phyloP scores from a whole-genome alignment of 2,888 invertebrate species.

The Drosophila kambysellisi region DNA sequence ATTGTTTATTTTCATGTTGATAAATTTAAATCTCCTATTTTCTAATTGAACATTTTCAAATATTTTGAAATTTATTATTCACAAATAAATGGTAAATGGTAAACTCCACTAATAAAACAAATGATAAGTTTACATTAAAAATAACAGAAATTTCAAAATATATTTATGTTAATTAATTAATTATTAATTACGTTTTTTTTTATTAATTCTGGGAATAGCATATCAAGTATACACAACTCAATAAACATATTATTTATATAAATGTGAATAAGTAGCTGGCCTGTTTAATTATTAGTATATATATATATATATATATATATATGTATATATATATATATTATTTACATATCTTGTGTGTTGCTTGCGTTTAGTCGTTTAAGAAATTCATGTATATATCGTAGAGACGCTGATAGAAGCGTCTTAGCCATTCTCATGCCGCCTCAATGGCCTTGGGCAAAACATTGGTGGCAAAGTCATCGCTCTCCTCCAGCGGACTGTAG shows the following conservation, averaged over 20 bases:
- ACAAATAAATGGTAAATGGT: not conserved
- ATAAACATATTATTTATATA: not conserved
- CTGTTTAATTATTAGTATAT: not conserved
- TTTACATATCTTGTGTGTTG: not conserved
- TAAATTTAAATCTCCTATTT: not conserved
- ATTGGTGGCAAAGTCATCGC: constrained; percentile 46
- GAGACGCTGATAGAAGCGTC: constrained; percentile 75
- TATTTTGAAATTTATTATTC: not conserved
- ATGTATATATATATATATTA: not conserved
- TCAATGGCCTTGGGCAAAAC: constrained; percentile 58
- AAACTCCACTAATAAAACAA: not conserved
- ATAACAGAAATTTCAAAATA: not conserved
- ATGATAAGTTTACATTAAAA: not conserved
- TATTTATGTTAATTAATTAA: not conserved
- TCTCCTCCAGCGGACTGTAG: constrained; percentile 11
- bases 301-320: not conserved
- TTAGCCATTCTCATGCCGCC: constrained; percentile 73
- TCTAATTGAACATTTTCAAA: not conserved
- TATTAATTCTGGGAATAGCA: not conserved
- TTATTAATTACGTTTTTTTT: not conserved
- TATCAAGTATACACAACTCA: not conserved
- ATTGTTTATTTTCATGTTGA: not conserved
- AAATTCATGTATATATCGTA: constrained; percentile 66
- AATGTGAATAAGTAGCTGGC: not conserved
- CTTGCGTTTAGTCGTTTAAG: constrained; percentile 28